Conservation (phyloP, 1,140 invertebrate genomes). For the Sitobion miscanthi region DNA sequence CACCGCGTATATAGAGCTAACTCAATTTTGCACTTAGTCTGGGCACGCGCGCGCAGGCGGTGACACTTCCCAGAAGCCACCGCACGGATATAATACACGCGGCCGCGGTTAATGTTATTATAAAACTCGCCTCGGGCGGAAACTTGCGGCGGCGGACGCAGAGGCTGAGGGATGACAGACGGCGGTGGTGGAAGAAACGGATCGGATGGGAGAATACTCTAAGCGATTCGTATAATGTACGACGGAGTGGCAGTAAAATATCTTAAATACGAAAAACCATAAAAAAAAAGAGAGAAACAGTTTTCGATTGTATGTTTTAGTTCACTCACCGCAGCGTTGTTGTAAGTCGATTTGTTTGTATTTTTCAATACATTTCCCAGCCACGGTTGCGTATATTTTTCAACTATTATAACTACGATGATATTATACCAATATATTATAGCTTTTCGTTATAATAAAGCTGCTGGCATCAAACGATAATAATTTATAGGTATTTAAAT, state of each 20-base stretch:
- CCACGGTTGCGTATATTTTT: background rate
- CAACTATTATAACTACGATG: background rate
- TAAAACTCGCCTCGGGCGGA: slow-evolving; percentile 32
- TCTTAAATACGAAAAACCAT: background rate
- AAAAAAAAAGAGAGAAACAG: background rate
- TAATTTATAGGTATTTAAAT: background rate
- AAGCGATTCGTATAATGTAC: background rate
- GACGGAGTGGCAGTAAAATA: background rate
- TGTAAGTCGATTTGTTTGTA: background rate
- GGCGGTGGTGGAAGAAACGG: background rate
- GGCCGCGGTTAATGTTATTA: slow-evolving; percentile 54
- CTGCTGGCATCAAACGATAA: background rate
- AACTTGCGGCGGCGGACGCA: background rate
- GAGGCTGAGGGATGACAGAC: background rate
- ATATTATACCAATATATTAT: no score
- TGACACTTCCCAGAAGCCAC: slow-evolving; percentile 43
- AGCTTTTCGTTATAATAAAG: background rate
- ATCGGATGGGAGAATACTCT: background rate
- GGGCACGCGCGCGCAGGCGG: slow-evolving; percentile 29
- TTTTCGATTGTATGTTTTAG: background rate
- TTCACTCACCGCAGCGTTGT: background rate
- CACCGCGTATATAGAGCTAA: slow-evolving; percentile 44
- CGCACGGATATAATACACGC: slow-evolving; percentile 6
- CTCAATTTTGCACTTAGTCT: slow-evolving; percentile 59
- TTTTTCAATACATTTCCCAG: no score